Evolutionary conservation across 2,113 vertebrate species (phyloP), one percentile per base, ranked within the genome.

Genomic region (Rhinichthys klamathensis): DNA sequence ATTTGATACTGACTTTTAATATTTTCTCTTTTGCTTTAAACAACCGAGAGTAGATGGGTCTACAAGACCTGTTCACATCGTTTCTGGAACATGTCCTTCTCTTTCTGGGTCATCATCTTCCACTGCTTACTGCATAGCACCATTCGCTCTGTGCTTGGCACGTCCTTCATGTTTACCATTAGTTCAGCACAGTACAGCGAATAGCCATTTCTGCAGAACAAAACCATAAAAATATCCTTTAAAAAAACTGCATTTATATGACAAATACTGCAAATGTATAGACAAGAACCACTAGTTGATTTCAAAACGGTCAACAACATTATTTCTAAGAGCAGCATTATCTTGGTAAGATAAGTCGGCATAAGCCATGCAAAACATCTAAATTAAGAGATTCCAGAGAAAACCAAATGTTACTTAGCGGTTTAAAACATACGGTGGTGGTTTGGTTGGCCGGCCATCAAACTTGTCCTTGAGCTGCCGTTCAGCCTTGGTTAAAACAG

Each of bases 141-240:
- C 95, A 96, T 96, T 12, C 95, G 91, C 92, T 96, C 95, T 0
- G 95, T 96, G 88, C 94, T 94, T 0, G 94, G 95, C 3, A 96
- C 94, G 27, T 96, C 94, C 91, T 96, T 96, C 94, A 96, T 95
- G 92, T 95, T 96, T n/a, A 95, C 94, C 94, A 96, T 96, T 76
- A 96, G 93, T 91, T 96, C 95, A 0, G 95, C 95, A 2, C 95
- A 96, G 92, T 95, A 95, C 80, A 96, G 88, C 0, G 95, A 95
- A 92, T 96, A 96, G 0, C 95, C 95, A 9, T 95, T 95, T 63
- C 95, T 95, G 41, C 23, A 32, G 58, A 46, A 82, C 46, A 69
- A 4, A 86, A 32, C 16, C 30, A 15, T 69, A 38, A 56, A 67
- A 25, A 73, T 25, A 56, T 25, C 49, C 38, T 11, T 41, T 46